Percentiles rank a stretch among this genome's conserved stretches.
Evolutionary conservation across 2,797 vertebrate species (phyloP).

Genomic region (Scomberomorus guttatus): DNA sequence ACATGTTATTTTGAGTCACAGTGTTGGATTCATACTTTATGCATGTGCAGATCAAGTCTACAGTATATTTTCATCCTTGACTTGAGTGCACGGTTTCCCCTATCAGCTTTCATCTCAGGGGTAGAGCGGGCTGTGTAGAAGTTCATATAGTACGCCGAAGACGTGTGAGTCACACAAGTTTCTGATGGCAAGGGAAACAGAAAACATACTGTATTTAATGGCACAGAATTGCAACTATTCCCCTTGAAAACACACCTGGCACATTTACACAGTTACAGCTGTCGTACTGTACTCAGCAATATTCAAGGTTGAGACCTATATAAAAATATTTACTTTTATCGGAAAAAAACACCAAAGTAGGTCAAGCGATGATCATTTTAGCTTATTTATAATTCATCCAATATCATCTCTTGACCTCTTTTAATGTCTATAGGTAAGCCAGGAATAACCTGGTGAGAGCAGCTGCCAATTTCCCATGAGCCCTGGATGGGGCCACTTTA

Average conservation of each 20-base stretch:
- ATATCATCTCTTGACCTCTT: conserved; percentile 54
- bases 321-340: conserved; percentile 5
- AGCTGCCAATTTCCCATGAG: conserved; percentile 76
- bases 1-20: conserved; percentile 35
- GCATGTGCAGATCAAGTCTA: conserved; percentile 28
- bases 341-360: conserved; percentile 47
- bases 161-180: conserved; percentile 38
- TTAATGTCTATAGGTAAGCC: conserved; percentile 36
- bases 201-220: conserved; percentile 23
- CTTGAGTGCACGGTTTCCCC: conserved; percentile 27
- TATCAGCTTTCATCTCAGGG: conserved; percentile 15
- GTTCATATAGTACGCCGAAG: background rate
- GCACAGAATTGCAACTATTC: conserved; percentile 26
- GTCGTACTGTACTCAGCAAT: conserved; percentile 25
- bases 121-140: background rate
- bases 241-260: conserved; percentile 34
- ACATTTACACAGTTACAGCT: conserved; percentile 35
- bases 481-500: conserved; percentile 28
- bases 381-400: conserved; percentile 55
- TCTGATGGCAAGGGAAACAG: background rate
- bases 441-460: conserved; percentile 61
- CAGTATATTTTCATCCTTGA: conserved; percentile 42
- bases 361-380: conserved; percentile 45
- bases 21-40: conserved; percentile 50
- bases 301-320: conserved; percentile 11